A percentile compares a stretch with the other conserved stretches of the same genome.
Conservation (phyloP, 2,113 vertebrate genomes). For the Ceratotherium simum region DNA sequence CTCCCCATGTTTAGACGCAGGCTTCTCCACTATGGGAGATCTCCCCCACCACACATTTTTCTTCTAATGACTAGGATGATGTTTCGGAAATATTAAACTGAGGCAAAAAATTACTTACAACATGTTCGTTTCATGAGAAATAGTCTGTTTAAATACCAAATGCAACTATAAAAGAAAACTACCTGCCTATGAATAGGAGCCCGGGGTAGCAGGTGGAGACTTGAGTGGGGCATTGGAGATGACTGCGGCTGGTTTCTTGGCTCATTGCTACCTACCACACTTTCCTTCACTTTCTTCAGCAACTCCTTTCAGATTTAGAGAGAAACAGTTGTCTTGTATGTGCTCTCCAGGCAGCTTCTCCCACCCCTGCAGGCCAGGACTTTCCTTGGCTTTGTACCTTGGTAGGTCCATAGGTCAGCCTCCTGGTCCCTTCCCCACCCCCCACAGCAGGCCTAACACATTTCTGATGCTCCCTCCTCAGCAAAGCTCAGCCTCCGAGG, state of each 20-base stretch:
- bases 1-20: neutral
- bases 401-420: neutral
- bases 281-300: neutral
- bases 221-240: accelerated
- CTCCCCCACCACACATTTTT: accelerated
- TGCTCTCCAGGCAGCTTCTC: neutral
- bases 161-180: too few relatives aligned
- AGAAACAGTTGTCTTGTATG: neutral
- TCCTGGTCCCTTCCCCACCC: accelerated
- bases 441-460: too few relatives aligned
- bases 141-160: neutral
- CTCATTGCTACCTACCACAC: accelerated
- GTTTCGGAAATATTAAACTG: neutral
- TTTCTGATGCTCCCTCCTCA: neutral
- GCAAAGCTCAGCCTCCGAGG: too few relatives aligned
- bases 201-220: accelerated
- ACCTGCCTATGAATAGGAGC: too few relatives aligned
- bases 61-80: neutral
- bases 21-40: neutral
- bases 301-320: neutral
- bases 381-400: neutral
- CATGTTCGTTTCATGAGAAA: neutral
- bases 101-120: neutral
- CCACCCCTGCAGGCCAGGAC: neutral
- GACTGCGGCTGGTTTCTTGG: accelerated